Percentiles rank a stretch among this genome's conserved stretches.
phyloP scores from a whole-genome alignment of 2,888 invertebrate species.

The Ophioninae sp. region DNA sequence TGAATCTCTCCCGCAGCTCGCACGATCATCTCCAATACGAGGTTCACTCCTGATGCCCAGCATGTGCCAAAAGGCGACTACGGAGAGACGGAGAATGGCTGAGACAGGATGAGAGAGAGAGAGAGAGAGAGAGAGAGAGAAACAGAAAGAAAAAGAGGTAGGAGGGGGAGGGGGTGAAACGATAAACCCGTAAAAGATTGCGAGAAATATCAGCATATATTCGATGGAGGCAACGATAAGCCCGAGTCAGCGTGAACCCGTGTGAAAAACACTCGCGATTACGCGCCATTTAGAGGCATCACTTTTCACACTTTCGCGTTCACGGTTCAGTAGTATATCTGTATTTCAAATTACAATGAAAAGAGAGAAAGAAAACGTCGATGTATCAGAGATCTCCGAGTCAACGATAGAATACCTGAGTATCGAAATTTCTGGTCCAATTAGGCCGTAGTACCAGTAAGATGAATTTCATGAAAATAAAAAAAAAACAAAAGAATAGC shows the following conservation, averaged over 20 bases:
- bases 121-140: conserved; percentile 19
- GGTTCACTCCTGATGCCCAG: conserved; percentile 41
- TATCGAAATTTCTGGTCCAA: conserved; percentile 35
- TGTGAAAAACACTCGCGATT: conserved; percentile 58
- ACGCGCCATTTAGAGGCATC: conserved; percentile 62
- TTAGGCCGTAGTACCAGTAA: not conserved
- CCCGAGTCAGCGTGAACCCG: conserved; percentile 25
- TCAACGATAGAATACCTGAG: not conserved
- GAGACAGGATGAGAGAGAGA: not conserved
- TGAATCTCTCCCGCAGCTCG: conserved; percentile 52
- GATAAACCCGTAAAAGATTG: conserved; percentile 40
- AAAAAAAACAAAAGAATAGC: no score
- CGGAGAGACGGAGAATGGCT: conserved; percentile 19
- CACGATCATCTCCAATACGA: conserved; percentile 43
- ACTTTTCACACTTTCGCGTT: conserved; percentile 39
- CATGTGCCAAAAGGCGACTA: conserved; percentile 50
- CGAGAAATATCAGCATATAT: conserved; percentile 38
- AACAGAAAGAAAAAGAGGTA: not conserved
- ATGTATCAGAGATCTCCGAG: conserved; percentile 21
- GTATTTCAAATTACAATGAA: conserved; percentile 73
- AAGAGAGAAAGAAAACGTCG: conserved; percentile 18
- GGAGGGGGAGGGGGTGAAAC: conserved; percentile 7
- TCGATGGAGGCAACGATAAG: conserved; percentile 36
- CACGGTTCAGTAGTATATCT: conserved; percentile 19
- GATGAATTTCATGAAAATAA: no score